A percentile compares a stretch with the other conserved stretches of the same genome.
These are phyloP conservation scores for Leptodactylus fallax DNA, from an alignment of 2,797 vertebrate species.

Conservation along the genomic window DNA sequence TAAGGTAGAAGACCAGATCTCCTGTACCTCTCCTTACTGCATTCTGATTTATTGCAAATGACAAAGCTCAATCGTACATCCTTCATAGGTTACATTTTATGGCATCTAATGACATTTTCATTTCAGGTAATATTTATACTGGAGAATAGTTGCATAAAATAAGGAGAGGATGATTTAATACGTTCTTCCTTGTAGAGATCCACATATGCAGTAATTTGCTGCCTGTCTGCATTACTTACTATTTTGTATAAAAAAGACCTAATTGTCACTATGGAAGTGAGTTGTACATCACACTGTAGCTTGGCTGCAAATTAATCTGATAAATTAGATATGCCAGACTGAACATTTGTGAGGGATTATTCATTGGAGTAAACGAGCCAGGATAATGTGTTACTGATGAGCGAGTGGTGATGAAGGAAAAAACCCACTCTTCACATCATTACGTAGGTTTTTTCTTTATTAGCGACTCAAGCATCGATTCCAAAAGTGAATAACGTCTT, in stretches of 20 bases:
- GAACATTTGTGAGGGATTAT: slow-evolving; percentile 49
- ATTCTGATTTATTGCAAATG: slow-evolving; percentile 7
- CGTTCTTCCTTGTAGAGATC: not conserved
- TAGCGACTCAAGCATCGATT: not conserved
- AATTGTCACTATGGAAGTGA: slow-evolving; percentile 72
- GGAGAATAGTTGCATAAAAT: not conserved
- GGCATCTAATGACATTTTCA: not conserved
- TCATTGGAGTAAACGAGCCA: slow-evolving; percentile 12
- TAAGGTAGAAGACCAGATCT: not conserved
- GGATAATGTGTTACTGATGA: slow-evolving; percentile 21
- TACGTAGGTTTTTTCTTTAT: slow-evolving; percentile 1
- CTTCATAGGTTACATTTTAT: not conserved
- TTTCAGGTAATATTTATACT: not conserved
- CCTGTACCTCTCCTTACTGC: not conserved
- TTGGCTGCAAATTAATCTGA: slow-evolving; percentile 50
- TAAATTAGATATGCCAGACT: slow-evolving; percentile 49
- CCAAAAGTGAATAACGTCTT: not conserved
- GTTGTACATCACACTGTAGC: slow-evolving; percentile 63
- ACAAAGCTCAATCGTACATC: not conserved
- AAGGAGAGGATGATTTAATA: not conserved
- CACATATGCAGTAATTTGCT: slow-evolving; percentile 61
- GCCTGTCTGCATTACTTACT: slow-evolving; percentile 62
- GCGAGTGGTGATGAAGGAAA: not conserved
- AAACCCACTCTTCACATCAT: slow-evolving; percentile 13
- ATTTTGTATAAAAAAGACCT: slow-evolving; percentile 66